phyloP scores from a whole-genome alignment of 1,140 invertebrate genomes.

The Schlechtendalia chinensis region DNA sequence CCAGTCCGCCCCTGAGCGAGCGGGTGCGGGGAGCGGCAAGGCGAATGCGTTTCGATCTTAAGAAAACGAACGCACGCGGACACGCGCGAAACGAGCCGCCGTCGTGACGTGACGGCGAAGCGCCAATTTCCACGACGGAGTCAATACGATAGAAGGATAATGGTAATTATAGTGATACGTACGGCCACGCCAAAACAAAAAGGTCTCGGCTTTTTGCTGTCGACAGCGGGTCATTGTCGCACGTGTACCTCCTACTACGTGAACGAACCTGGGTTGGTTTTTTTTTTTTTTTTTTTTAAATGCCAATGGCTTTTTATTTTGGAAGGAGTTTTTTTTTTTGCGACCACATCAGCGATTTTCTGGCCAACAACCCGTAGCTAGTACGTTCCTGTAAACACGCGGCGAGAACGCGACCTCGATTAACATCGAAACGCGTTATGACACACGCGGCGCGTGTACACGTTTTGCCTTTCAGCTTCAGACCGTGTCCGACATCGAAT shows the following conservation, averaged over 20 bases:
- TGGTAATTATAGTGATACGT: neutral
- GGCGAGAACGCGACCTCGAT: neutral
- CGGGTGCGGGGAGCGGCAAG: neutral
- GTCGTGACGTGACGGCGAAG: too few relatives aligned
- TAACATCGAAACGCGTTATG: neutral
- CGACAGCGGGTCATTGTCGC: neutral
- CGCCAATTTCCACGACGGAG: neutral
- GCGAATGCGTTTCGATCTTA: neutral
- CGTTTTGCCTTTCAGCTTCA: neutral
- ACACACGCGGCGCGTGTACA: neutral
- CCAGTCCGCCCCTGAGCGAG: too few relatives aligned
- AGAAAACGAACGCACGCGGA: neutral
- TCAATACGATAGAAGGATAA: neutral
- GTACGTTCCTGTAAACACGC: neutral
- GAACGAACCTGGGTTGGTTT: neutral
- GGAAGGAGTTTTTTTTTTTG: too few relatives aligned
- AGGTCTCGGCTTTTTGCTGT: slow-evolving; percentile 17
- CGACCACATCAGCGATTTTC: neutral
- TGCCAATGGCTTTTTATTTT: slow-evolving; percentile 18
- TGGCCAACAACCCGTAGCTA: neutral
- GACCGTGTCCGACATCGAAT: neutral
- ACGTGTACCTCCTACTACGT: neutral
- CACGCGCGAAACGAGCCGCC: neutral
- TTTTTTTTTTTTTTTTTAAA: slow-evolving; percentile 13
- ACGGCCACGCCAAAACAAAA: neutral